Evolutionary conservation across 2,797 vertebrate species (phyloP), one percentile per base, ranked within the genome.

Genomic region (Hippocampus kuda): DNA sequence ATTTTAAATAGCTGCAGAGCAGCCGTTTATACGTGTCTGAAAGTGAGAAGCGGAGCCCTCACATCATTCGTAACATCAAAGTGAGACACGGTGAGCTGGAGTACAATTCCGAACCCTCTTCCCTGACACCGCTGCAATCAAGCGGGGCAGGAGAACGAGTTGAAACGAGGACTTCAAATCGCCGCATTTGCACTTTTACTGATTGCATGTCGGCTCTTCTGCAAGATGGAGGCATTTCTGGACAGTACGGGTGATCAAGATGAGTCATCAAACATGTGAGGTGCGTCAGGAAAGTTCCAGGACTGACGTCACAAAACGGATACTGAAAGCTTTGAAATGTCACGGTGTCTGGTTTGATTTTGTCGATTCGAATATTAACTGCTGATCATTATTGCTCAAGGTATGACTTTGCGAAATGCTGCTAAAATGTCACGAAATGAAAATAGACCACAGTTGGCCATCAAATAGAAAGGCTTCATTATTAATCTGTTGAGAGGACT

Each of bases 131-230:
- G 57, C 73, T 77, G 81, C 79, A 85, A 87, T 89, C 84, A 86
- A 87, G 86, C 79, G 84, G 75, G 72, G 70, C 18, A 2, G 42
- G 13, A 63, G 69, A 65, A 78, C 82, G 84, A 82, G 83, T 65
- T 18, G 24, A 81, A 84, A 88, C 81, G 81, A 83, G 82, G 69
- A 77, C 42, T 66, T 80, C 83, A 78, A 70, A 66, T 75, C 85
- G 86, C 86, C 87, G 84, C 78, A 83, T 86, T 75, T 77, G 85
- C 83, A 86, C 82, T 87, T 87, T 84, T 77, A 86, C 87, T 83
- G 81, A 72, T 76, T 80, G 79, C 69, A 79, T 81, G 77, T 74
- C 83, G 79, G 63, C 72, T 77, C 68, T 82, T 73, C 41, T 75
- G 69, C 75, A 49, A 26, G 68, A 69, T 66, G 80, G 72, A 85